Base-by-base conservation (phyloP, 1,140 invertebrate genomes). In the Pogonomyrmex barbatus region DNA sequence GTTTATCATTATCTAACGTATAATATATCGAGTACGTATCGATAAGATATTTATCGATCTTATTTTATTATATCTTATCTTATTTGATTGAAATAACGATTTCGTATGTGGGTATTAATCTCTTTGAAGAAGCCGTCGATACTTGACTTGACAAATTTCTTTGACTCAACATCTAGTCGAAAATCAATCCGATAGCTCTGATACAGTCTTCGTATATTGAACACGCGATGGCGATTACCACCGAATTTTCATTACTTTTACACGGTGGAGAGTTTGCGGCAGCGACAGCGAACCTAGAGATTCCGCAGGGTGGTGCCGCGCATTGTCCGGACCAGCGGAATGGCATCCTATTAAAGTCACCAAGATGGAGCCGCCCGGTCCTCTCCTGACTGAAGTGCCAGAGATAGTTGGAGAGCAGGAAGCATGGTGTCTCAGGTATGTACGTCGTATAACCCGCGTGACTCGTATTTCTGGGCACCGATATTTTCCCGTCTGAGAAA, bases 301-400 rank as follows among this genome's bases (percentile, higher is more conserved):
- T 87, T 89, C 24, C 33, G 56, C 47, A 42, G 62, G 58, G 62
- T 71, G 47, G 58, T 68, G 30, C 70, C 24, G 75, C 42, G 75
- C 87, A 88, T 90, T 91, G 83, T 88, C 67, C 88, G 54, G 86
- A 60, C 58, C 58, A 14, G n/a, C 36, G 39, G 89, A 88, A 84
- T 87, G 83, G 89, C 89, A 91, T 90, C 62, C 89, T 90, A 91
- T 91, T 91, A 91, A 91, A 91, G 73, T 86, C 87, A 42, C 65
- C 89, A 65, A 90, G 89, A 91, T 36, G 73, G 88, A 88, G 45
- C 63, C 60, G 62, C 65, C 54, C 79, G 52, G 65, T 85, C 73
- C 56, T 76, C 45, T 36, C 52, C 65, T 47, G 60, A 42, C 1
- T 56, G 24, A 76, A 90, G 89, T 91, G 70, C 86, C 88, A 42